phyloP scores from a whole-genome alignment of 2,797 vertebrate genomes.

The Smutsia temminckii region DNA sequence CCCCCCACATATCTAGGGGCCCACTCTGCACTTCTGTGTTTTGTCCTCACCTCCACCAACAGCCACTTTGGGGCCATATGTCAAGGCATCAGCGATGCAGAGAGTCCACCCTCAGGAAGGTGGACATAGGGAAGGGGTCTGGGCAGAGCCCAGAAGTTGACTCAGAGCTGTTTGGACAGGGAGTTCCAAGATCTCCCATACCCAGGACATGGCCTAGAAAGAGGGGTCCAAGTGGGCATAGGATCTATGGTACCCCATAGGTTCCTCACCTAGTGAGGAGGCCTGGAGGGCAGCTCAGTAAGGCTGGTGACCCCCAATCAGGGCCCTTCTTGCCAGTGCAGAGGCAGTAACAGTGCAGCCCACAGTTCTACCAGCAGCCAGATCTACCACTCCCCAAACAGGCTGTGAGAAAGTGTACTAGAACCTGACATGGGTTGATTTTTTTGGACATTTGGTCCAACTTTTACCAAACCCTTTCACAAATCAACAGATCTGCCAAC shows the following conservation, averaged over 20 bases:
- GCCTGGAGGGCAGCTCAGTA: background rate
- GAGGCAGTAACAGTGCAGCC: background rate
- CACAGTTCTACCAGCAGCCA: background rate
- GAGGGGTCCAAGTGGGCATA: background rate
- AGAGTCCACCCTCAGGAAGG: background rate
- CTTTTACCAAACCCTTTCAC: slow-evolving; percentile 1
- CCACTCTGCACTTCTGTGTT: too few species aligned
- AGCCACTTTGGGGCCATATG: background rate
- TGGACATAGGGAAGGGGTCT: background rate
- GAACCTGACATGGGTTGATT: background rate
- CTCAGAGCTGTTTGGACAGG: background rate
- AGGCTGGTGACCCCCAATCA: background rate
- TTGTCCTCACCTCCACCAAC: background rate
- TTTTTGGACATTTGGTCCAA: background rate
- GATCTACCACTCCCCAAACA: background rate
- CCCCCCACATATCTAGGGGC: background rate
- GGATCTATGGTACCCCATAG: too few species aligned
- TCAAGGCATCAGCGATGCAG: background rate
- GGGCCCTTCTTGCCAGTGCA: background rate
- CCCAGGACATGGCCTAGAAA: background rate
- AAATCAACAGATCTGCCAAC: background rate
- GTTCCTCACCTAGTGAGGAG: background rate
- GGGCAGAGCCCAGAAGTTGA: background rate
- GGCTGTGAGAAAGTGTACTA: background rate
- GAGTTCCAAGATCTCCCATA: background rate